These are phyloP conservation scores for Etheostoma cragini DNA, from an alignment of 2,113 vertebrate species.

Conservation along the genomic window DNA sequence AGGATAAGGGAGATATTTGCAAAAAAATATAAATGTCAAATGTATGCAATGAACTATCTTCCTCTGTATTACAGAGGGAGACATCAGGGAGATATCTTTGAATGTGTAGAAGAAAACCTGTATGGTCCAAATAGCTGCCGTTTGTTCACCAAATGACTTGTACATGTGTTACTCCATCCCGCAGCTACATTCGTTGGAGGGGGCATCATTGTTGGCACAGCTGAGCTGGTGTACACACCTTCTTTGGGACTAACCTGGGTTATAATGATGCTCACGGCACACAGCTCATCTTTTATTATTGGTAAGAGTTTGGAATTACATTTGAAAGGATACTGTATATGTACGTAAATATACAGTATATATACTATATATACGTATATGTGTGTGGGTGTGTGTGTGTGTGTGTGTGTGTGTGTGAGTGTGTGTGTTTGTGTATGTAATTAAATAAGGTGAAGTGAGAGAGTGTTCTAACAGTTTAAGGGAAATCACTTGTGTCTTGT, in stretches of 20 bases:
- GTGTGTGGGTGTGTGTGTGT: too few species aligned
- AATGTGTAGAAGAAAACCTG: neutral
- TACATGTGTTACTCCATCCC: neutral
- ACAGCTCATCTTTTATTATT: conserved; percentile 22
- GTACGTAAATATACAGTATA: too few species aligned
- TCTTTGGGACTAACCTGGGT: conserved; percentile 27
- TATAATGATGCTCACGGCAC: neutral
- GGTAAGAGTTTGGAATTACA: conserved; percentile 5
- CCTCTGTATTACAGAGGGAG: neutral
- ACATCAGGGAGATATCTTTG: neutral
- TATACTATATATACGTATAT: too few species aligned
- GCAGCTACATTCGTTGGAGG: conserved; percentile 56
- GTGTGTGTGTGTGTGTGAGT: too few species aligned
- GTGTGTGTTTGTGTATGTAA: too few species aligned
- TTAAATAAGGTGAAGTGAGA: too few species aligned
- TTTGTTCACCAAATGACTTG: too few species aligned
- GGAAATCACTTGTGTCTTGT: too few species aligned
- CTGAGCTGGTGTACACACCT: conserved; percentile 49
- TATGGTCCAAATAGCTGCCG: neutral
- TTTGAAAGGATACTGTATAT: too few species aligned
- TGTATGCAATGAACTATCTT: neutral
- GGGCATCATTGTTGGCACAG: conserved; percentile 27
- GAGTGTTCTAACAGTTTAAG: too few species aligned
- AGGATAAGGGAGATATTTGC: too few species aligned
- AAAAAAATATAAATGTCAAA: too few species aligned